Evolutionary conservation across 2,797 vertebrate species (phyloP).

Genomic region (Acanthornis magna): DNA sequence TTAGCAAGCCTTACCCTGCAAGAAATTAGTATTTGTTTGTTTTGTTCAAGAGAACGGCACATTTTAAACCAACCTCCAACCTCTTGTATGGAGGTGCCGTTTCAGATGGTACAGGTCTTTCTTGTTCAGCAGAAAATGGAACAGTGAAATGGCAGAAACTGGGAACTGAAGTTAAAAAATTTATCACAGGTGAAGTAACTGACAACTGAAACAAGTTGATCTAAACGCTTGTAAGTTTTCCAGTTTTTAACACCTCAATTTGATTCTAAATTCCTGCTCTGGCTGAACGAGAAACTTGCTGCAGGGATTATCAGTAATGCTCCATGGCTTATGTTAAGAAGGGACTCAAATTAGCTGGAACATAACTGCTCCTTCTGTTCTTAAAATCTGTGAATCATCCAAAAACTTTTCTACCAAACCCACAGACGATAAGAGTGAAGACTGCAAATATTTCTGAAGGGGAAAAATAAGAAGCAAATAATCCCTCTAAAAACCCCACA

Average conservation of each 20-base stretch:
- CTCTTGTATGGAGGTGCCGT: not conserved
- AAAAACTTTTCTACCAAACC: constrained; percentile 12
- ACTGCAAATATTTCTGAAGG: not conserved
- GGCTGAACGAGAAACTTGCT: not conserved
- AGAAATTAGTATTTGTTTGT: not conserved
- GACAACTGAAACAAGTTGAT: not conserved
- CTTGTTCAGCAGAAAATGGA: not conserved
- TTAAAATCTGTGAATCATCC: constrained; percentile 25
- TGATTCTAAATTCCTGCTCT: constrained; percentile 5
- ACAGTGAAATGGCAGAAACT: not conserved
- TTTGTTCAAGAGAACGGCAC: not conserved
- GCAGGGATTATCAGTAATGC: constrained; percentile 7
- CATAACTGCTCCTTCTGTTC: constrained; percentile 14
- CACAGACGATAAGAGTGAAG: constrained; percentile 12
- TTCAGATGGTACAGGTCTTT: not conserved
- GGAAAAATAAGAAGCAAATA: not conserved
- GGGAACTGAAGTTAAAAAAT: not conserved
- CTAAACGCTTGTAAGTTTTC: not conserved
- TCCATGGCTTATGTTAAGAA: constrained; percentile 19
- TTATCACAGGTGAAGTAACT: not conserved
- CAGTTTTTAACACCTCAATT: not conserved
- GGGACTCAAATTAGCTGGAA: constrained; percentile 33
- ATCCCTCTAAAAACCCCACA: not conserved
- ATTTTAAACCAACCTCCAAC: not conserved
- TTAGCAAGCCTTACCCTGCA: not conserved